Evolutionary conservation across 2,888 invertebrate genomes (phyloP).

Genomic region (Thymelicus acteon): DNA sequence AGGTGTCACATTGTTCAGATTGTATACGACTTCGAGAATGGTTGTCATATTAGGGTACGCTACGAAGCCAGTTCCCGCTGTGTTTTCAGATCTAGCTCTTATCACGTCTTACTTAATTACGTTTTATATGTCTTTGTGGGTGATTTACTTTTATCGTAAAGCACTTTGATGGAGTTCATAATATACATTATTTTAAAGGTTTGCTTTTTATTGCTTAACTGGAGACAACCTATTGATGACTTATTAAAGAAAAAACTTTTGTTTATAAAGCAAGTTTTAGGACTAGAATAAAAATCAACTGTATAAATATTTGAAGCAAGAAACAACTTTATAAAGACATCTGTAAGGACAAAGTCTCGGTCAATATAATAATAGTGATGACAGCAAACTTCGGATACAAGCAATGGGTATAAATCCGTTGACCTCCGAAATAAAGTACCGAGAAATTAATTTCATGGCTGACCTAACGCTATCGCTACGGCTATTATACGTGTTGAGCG

Average conservation of each 20-base stretch:
- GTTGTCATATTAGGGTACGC: conserved; percentile 57
- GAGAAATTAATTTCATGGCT: conserved; percentile 31
- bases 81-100: conserved; percentile 57
- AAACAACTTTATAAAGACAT: neutral
- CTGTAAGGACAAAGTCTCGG: no score
- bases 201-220: neutral
- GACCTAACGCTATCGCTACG: conserved; percentile 17
- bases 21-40: conserved; percentile 52
- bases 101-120: conserved; percentile 59
- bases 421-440: conserved; percentile 18
- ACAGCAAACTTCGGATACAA: conserved; percentile 3
- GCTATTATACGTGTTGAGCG: neutral
- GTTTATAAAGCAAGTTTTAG: neutral
- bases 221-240: neutral
- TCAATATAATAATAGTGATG: neutral
- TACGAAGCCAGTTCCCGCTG: conserved; percentile 50
- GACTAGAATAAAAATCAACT: no score
- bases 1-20: conserved; percentile 54
- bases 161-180: conserved; percentile 41
- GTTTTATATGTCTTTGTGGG: conserved; percentile 59
- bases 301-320: neutral
- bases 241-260: neutral
- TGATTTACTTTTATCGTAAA: conserved; percentile 54
- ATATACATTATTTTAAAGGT: neutral
- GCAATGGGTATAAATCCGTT: conserved; percentile 14